Evolutionary conservation across 2,797 vertebrate species (phyloP), one percentile per base, ranked within the genome.

Genomic region (Urocyon cinereoargenteus): DNA sequence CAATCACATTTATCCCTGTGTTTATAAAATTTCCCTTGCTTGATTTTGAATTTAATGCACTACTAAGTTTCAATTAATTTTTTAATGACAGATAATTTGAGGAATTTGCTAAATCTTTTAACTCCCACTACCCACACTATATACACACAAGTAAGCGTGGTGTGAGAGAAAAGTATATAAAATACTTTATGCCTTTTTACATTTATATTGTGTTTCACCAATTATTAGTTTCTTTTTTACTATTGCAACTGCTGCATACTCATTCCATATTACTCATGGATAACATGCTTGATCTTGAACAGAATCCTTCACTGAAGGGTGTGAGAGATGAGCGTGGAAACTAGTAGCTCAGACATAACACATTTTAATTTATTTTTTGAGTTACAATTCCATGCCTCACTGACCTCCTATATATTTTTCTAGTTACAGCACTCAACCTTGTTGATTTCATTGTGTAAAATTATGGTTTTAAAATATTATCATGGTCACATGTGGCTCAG

Each of bases 341-440:
- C n/a, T 45, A 55, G 18, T 75, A 34, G 24, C 10, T 86, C 45
- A 81, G 26, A 28, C 24, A 49, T 64, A 77, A 55, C 62, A 86
- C 36, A 73, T 83, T 51, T 64, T 86, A 87, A 94, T 78, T 91
- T 81, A 73, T 92, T 86, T 85, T 28, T 89, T 92, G 40, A 84
- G 13, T 82, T 94, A 62, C 9, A 94, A n/a, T 36, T 82, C 24
- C 66, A 82, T 75, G 73, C 40, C 40, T 86, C 85, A 81, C 18
- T 89, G 79, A 62, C 4, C 18, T 91, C 77, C n/a, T 45, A 28
- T 53, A 5, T 66, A 94, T 61, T 28, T 77, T 78, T 51, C n/a
- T 86, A 18, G n/a, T 86, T 83, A 77, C 0, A 86, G 4, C 24
- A 49, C n/a, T 86, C n/a, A 51, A 61, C 13, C 2, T 92, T 62